phyloP scores from a whole-genome alignment of 2,888 invertebrate genomes.

The Zootermopsis nevadensis region DNA sequence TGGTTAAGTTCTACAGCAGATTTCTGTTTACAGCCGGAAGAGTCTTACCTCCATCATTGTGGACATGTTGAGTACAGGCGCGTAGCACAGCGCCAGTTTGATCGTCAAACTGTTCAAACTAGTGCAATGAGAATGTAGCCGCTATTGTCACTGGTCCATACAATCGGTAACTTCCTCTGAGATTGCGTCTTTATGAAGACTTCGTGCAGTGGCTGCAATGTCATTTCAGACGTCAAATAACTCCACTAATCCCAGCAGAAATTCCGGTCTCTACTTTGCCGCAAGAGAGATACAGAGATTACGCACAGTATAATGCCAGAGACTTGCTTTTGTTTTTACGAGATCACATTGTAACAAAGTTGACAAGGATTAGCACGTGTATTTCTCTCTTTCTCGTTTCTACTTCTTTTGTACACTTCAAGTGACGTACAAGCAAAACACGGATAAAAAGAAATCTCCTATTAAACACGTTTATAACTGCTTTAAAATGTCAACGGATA shows the following conservation, averaged over 20 bases:
- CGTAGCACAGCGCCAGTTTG: constrained; percentile 53
- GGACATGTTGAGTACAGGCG: constrained; percentile 56
- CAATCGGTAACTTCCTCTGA: constrained; percentile 18
- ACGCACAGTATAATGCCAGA: background rate
- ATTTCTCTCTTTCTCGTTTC: background rate
- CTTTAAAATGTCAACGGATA: background rate
- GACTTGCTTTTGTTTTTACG: constrained; percentile 18
- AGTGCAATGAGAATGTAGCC: background rate
- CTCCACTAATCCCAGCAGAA: constrained; percentile 7
- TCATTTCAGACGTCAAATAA: constrained; percentile 33
- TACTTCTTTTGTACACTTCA: background rate
- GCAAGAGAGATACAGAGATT: constrained; percentile 9
- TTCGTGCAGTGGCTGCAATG: background rate
- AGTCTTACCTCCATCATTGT: constrained; percentile 57
- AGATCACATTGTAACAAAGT: background rate
- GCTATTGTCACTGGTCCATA: constrained; percentile 7
- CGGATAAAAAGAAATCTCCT: background rate
- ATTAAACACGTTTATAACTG: background rate
- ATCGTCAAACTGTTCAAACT: constrained; percentile 2
- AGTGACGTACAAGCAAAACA: background rate
- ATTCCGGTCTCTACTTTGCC: constrained; percentile 5
- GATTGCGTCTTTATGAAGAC: constrained; percentile 20
- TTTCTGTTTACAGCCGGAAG: too few species aligned
- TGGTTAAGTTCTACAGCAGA: too few species aligned
- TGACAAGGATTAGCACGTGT: background rate